Conservation (phyloP, 2,797 vertebrate species). For the Gephyroberyx darwinii region DNA sequence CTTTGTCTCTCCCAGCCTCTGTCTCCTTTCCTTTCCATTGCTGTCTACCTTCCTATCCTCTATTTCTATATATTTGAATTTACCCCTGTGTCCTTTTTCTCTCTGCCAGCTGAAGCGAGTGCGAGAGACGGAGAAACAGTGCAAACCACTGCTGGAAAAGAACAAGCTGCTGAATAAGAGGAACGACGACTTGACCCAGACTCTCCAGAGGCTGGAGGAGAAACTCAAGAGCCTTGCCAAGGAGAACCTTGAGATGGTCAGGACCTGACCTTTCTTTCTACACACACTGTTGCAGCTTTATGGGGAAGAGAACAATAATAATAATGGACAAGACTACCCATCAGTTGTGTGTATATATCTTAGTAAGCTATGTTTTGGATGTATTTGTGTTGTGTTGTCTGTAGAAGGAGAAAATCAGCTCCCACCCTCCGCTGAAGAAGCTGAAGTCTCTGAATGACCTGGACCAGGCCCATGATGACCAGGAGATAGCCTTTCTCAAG, state of each 20-base stretch:
- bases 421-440: slow-evolving; percentile 95
- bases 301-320: too few species aligned
- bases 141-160: slow-evolving; percentile 96
- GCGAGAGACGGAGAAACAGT: slow-evolving; percentile 96
- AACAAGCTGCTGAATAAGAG: slow-evolving; percentile 95
- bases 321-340: too few species aligned
- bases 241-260: slow-evolving; percentile 97
- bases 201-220: slow-evolving; percentile 94
- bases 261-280: slow-evolving; percentile 44
- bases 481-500: slow-evolving; percentile 97
- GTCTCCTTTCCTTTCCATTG: neutral
- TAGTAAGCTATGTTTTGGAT: too few species aligned
- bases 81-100: neutral
- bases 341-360: too few species aligned
- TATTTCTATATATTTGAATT: neutral
- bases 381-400: slow-evolving; percentile 22
- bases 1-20: neutral
- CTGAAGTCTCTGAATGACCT: slow-evolving; percentile 97
- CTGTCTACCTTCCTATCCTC: neutral
- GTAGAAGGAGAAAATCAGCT: slow-evolving; percentile 95
- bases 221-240: slow-evolving; percentile 90
- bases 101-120: slow-evolving; percentile 90
- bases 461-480: slow-evolving; percentile 96
- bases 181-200: slow-evolving; percentile 94
- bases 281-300: neutral